Percentiles rank a stretch among this genome's conserved stretches.
Conservation (phyloP, 2,113 vertebrate species). For the Gnathochromis pfefferi region DNA sequence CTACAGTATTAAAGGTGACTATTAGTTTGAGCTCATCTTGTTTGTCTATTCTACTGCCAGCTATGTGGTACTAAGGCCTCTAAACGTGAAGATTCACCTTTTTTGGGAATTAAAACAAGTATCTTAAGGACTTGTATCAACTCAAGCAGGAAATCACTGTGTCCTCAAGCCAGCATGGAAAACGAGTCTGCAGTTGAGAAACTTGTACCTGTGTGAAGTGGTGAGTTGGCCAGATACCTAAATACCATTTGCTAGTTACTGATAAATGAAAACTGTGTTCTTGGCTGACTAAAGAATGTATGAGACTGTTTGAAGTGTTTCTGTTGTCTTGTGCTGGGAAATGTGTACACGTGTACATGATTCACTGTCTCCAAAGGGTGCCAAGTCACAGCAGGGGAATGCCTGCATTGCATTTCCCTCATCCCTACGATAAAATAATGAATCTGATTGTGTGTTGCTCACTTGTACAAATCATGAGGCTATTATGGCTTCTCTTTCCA, state of each 20-base stretch:
- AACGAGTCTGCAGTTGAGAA: background rate
- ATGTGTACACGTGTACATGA: constrained; percentile 40
- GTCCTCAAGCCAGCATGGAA: background rate
- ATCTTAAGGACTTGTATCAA: background rate
- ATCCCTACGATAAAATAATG: constrained; percentile 52
- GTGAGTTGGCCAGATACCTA: constrained; percentile 23
- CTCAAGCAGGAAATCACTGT: background rate
- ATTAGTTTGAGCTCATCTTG: background rate
- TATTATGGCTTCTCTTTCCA: background rate
- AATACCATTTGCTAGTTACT: constrained; percentile 24
- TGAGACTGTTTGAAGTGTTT: constrained; percentile 19
- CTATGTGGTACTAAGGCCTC: background rate
- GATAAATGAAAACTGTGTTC: constrained; percentile 21
- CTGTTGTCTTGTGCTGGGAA: constrained; percentile 40
- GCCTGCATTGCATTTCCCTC: constrained; percentile 41
- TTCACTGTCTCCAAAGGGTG: constrained; percentile 45
- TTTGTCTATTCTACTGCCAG: background rate
- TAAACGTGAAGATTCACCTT: background rate
- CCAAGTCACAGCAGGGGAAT: constrained; percentile 34
- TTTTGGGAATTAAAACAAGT: background rate
- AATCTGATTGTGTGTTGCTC: constrained; percentile 45
- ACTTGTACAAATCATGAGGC: constrained; percentile 14
- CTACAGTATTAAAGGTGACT: constrained; percentile 12
- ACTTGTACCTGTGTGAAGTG: background rate
- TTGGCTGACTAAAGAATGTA: constrained; percentile 7